Evolutionary conservation across 2,797 vertebrate species (phyloP), one percentile per base, ranked within the genome.

Genomic region (Myripristis jacobus): DNA sequence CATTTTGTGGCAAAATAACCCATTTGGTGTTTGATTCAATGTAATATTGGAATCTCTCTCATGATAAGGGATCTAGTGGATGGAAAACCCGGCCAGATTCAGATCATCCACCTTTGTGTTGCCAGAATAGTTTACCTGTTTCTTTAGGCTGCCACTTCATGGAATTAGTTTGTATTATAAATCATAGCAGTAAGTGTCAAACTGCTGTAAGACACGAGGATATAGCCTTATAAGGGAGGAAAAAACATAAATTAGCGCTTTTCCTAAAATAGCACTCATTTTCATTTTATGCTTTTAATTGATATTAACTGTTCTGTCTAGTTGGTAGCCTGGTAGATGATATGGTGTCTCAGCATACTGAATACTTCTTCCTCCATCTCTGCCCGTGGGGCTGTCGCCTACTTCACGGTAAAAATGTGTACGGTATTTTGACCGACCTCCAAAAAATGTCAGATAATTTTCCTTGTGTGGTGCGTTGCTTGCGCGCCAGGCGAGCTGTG

Each of bases 381-480:
- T 2, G 34, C 34, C 6, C 27, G 27, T 29, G 27, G 6, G 3
- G 27, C 27, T 29, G 27, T 29, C 27, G 6, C 34, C 34, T 10
- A 8, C 68, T 67, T 62, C 46, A 25, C 22, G 55, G 69, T 67
- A 72, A 66, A 81, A 53, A 69, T 62, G 73, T 84, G 67, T 21
- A 75, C 77, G 83, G 64, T 79, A 79, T 57, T 88, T 81, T 71
- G 80, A 86, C 80, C 82, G 54, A 77, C 77, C 68, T 88, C 76
- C 77, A 76, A 81, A 86, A 90, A 87, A 87, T 84, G 84, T 84
- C 77, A 86, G 84, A 83, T 91, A 25, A 84, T 83, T 85, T 83
- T 87, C 86, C 83, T 86, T 88, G 80, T 85, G 82, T 82, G 83
- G 70, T 41, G 80, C 83, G 86, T 85, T 59, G 77, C 50, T 34